Evolutionary conservation across 2,888 invertebrate genomes (phyloP).

Genomic region (Ypsolopha scabrella): DNA sequence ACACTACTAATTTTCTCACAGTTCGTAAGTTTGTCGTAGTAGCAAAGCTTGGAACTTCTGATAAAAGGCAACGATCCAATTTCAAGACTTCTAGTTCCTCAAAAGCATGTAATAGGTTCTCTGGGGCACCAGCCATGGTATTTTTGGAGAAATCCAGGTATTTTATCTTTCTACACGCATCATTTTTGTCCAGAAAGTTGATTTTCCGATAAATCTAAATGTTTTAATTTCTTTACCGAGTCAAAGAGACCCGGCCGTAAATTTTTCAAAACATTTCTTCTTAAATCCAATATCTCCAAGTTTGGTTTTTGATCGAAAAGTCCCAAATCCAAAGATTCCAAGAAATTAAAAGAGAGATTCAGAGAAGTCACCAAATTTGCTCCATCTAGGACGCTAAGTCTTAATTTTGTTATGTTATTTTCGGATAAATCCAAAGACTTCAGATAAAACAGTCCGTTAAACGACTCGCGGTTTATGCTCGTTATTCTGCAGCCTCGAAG

Average conservation of each 20-base stretch:
- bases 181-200: slow-evolving; percentile 23
- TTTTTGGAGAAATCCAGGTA: slow-evolving; percentile 37
- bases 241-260: slow-evolving; percentile 32
- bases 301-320: slow-evolving; percentile 33
- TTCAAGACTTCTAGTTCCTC: slow-evolving; percentile 24
- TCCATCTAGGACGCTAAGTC: slow-evolving; percentile 33
- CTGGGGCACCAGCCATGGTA: slow-evolving; percentile 27
- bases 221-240: slow-evolving; percentile 22
- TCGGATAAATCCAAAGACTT: slow-evolving; percentile 32
- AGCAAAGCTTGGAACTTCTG: slow-evolving; percentile 35
- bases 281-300: slow-evolving; percentile 31
- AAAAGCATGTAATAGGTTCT: slow-evolving; percentile 25
- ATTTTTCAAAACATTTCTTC: slow-evolving; percentile 24
- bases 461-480: slow-evolving; percentile 26
- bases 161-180: slow-evolving; percentile 20
- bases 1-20: slow-evolving; percentile 33
- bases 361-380: slow-evolving; percentile 21
- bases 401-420: slow-evolving; percentile 29
- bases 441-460: slow-evolving; percentile 24
- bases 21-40: slow-evolving; percentile 30
- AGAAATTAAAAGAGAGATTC: slow-evolving; percentile 32
- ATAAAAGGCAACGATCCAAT: slow-evolving; percentile 31
- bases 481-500: slow-evolving; percentile 18
- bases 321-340: slow-evolving; percentile 29
- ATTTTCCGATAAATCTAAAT: slow-evolving; percentile 36